Evolutionary conservation across 2,797 vertebrate genomes (phyloP).

Genomic region (Danio tinwini): DNA sequence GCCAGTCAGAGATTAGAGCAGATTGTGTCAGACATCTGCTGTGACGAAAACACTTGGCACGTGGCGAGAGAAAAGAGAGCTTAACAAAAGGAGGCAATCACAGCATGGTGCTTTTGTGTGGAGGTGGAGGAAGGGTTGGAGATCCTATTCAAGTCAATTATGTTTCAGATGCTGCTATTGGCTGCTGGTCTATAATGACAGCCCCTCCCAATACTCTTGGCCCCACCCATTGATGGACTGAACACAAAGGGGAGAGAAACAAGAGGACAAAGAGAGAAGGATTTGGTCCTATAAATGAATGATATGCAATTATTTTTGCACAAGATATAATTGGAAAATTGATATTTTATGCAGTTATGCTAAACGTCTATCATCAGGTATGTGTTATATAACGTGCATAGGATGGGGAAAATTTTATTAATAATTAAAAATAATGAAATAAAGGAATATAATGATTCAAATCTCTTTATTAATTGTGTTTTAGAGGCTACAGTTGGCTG

Average conservation of each 20-base stretch:
- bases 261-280: slow-evolving; percentile 32
- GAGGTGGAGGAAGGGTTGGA: slow-evolving; percentile 49
- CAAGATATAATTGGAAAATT: neutral
- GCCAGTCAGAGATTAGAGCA: slow-evolving; percentile 13
- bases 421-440: too few relatives aligned
- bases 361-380: neutral
- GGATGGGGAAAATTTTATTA: too few relatives aligned
- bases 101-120: slow-evolving; percentile 52
- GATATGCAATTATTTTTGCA: neutral
- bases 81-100: slow-evolving; percentile 51
- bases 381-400: too few relatives aligned
- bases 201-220: slow-evolving; percentile 29
- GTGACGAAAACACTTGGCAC: slow-evolving; percentile 39
- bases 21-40: slow-evolving; percentile 30
- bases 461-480: too few relatives aligned
- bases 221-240: slow-evolving; percentile 32
- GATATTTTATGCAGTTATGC: neutral
- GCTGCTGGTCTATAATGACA: slow-evolving; percentile 37
- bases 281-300: neutral
- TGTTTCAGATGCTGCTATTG: slow-evolving; percentile 18
- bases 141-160: slow-evolving; percentile 46
- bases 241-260: slow-evolving; percentile 11
- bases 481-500: too few relatives aligned
- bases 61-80: slow-evolving; percentile 31
- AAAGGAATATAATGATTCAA: too few relatives aligned